phyloP scores from a whole-genome alignment of 2,113 vertebrate species.

The Chiloscyllium plagiosum region DNA sequence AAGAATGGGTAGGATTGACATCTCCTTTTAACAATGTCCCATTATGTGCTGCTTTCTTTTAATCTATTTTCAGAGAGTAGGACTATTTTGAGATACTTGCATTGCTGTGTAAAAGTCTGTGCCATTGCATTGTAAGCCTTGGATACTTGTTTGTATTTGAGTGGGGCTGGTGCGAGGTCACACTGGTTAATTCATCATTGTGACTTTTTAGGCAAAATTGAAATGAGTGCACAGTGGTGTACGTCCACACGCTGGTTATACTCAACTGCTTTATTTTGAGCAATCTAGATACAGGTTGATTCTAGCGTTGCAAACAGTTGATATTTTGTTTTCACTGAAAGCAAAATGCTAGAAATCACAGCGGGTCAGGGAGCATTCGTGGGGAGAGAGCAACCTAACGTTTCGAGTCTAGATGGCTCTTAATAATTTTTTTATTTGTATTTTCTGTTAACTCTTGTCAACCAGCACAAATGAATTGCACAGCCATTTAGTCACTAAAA shows the following conservation, averaged over 20 bases:
- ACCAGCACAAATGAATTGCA: background rate
- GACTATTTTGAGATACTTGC: background rate
- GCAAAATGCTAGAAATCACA: too few relatives aligned
- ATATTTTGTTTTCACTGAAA: background rate
- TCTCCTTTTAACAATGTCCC: background rate
- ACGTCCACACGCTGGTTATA: background rate
- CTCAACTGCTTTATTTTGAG: background rate
- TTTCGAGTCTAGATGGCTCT: too few relatives aligned
- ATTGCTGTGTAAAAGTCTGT: background rate
- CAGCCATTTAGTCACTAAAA: background rate
- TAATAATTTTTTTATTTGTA: background rate
- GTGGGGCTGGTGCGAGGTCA: background rate
- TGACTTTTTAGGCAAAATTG: background rate
- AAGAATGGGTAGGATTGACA: slow-evolving; percentile 57
- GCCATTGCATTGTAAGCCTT: background rate
- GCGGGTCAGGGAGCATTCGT: too few relatives aligned
- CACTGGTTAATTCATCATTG: background rate
- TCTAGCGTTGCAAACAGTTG: background rate
- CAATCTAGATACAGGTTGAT: too few relatives aligned
- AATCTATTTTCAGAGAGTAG: background rate
- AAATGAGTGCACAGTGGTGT: background rate
- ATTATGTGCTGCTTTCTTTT: background rate
- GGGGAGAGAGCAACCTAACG: too few relatives aligned
- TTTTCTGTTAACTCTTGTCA: background rate
- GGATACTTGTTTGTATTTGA: background rate